phyloP scores from a whole-genome alignment of 2,888 invertebrate genomes.

The Pristionchus entomophagus region DNA sequence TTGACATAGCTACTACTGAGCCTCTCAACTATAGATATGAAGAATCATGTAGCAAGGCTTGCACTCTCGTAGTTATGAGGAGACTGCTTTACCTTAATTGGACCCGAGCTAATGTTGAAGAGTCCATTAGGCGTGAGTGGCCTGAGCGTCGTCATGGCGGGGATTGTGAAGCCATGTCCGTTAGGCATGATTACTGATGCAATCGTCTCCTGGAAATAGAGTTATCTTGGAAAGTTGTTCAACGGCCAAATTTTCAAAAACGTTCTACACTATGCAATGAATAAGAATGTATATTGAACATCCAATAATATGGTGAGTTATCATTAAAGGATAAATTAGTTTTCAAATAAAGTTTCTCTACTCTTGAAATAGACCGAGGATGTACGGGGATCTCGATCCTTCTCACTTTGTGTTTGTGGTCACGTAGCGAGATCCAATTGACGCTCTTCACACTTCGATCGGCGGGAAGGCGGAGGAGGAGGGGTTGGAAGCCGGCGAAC shows the following conservation, averaged over 20 bases:
- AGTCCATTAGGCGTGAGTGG: constrained; percentile 65
- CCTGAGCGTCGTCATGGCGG: constrained; percentile 62
- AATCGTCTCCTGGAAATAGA: constrained; percentile 62
- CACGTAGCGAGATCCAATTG: constrained; percentile 73
- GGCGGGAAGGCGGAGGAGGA: constrained; percentile 71
- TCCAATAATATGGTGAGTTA: no score
- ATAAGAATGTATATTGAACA: no score
- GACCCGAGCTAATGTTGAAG: constrained; percentile 68
- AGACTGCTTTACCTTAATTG: constrained; percentile 63
- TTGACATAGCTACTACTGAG: no score
- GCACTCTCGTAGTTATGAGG: no score
- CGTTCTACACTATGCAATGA: no score
- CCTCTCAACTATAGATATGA: no score
- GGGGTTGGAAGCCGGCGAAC: constrained; percentile 72
- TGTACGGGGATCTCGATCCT: neutral
- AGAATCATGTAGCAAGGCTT: no score
- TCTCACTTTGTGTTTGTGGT: constrained; percentile 70
- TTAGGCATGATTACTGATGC: constrained; percentile 72
- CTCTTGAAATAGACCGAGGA: constrained; percentile 52
- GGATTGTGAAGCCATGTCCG: constrained; percentile 67
- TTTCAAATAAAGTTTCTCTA: no score
- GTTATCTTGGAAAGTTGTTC: no score
- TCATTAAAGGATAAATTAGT: no score
- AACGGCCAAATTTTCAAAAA: constrained; percentile 40
- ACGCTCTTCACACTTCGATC: constrained; percentile 60